phyloP scores from a whole-genome alignment of 2,888 invertebrate species.

The Hedya salicella region DNA sequence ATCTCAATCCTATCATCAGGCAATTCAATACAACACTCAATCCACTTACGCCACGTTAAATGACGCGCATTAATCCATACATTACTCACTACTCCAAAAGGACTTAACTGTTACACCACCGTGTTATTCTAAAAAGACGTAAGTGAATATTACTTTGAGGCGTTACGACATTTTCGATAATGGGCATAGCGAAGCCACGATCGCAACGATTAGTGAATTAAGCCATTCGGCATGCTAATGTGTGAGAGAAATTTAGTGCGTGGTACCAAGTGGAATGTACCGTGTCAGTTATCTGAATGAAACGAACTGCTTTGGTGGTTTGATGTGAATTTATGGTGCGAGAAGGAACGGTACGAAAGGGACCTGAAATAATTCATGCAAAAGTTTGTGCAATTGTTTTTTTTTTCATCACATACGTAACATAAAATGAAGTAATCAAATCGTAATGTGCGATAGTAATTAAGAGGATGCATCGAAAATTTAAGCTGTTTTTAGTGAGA shows the following conservation, averaged over 20 bases:
- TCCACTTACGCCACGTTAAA: conserved; percentile 14
- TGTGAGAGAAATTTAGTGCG: conserved; percentile 6
- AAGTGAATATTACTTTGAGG: background rate
- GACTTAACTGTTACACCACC: too few species aligned
- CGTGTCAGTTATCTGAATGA: background rate
- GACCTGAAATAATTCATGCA: too few species aligned
- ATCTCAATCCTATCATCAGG: background rate
- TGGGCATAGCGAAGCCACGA: background rate
- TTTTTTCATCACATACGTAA: too few species aligned
- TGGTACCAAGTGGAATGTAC: background rate
- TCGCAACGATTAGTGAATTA: conserved; percentile 15
- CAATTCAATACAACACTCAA: conserved; percentile 11
- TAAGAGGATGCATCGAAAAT: too few species aligned
- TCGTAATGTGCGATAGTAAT: too few species aligned
- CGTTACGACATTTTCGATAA: background rate
- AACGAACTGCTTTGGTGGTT: too few species aligned
- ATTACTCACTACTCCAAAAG: background rate
- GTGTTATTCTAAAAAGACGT: background rate
- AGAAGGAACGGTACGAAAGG: background rate
- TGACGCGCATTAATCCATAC: conserved; percentile 8
- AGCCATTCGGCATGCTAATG: conserved; percentile 8
- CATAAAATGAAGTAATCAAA: too few species aligned
- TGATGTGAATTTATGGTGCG: too few species aligned
- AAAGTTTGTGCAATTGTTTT: too few species aligned
- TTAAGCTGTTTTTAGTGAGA: too few species aligned